These are phyloP conservation scores for Corythucha ciliata DNA, from an alignment of 2,888 invertebrate species.

Conservation along the genomic window DNA sequence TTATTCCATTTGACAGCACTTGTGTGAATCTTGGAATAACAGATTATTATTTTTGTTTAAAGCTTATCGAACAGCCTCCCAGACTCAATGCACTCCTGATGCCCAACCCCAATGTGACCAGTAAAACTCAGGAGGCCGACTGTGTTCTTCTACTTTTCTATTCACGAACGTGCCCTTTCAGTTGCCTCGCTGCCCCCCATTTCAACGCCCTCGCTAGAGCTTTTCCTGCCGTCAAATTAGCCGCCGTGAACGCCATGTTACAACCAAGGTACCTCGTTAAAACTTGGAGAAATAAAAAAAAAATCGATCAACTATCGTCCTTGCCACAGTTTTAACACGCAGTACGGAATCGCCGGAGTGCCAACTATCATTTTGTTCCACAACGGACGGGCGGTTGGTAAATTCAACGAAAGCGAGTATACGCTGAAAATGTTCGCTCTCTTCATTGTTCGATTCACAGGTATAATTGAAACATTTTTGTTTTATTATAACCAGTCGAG, in stretches of 20 bases:
- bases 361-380: conserved; percentile 83
- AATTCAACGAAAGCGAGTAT: conserved; percentile 73
- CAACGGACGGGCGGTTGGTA: conserved; percentile 74
- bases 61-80: conserved; percentile 37
- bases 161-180: conserved; percentile 81
- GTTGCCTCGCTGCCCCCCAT: conserved; percentile 78
- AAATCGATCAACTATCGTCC: too few species aligned
- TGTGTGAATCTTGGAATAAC: too few species aligned
- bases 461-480: too few species aligned
- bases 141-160: conserved; percentile 81
- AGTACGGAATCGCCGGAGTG: conserved; percentile 83
- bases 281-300: too few species aligned
- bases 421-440: conserved; percentile 67
- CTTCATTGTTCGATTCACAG: conserved; percentile 67
- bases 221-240: conserved; percentile 76
- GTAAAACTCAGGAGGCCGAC: conserved; percentile 43
- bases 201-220: conserved; percentile 81
- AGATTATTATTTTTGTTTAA: conserved; percentile 23
- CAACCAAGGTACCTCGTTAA: conserved; percentile 17
- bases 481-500: too few species aligned
- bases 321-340: conserved; percentile 76
- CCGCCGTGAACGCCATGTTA: conserved; percentile 77
- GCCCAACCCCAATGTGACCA: conserved; percentile 35
- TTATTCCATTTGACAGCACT: too few species aligned
- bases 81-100: conserved; percentile 34